Evolutionary conservation across 2,113 vertebrate species (phyloP).

Genomic region (Stegostoma tigrinum): DNA sequence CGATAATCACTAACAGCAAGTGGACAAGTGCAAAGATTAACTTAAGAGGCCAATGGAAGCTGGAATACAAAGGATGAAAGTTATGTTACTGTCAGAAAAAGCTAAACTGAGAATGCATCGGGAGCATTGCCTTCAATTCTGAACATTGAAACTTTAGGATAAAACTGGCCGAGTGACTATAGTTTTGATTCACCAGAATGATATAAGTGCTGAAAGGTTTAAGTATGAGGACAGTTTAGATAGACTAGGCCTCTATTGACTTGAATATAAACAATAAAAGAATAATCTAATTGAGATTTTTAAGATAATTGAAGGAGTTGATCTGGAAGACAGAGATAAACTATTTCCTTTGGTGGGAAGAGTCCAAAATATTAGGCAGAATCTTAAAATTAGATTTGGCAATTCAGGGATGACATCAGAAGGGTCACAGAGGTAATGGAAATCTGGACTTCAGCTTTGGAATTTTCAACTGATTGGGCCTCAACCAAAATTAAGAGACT

Average conservation of each 20-base stretch:
- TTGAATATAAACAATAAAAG: neutral
- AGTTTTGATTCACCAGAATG: neutral
- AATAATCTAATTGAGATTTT: neutral
- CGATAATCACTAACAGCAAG: neutral
- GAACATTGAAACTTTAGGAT: neutral
- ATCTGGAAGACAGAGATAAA: neutral
- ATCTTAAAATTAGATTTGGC: neutral
- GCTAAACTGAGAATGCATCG: neutral
- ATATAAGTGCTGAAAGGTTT: neutral
- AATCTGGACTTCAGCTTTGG: neutral
- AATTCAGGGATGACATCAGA: neutral
- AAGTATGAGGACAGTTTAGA: neutral
- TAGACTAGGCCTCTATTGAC: neutral
- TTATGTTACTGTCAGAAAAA: neutral
- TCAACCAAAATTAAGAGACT: neutral
- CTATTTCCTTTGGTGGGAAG: neutral
- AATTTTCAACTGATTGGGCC: neutral
- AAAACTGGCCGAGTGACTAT: neutral
- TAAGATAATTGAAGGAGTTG: neutral
- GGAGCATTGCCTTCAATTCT: neutral
- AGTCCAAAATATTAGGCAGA: neutral
- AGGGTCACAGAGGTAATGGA: neutral
- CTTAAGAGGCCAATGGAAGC: neutral
- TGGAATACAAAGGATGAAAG: neutral
- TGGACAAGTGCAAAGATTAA: neutral